Evolutionary conservation across 2,888 invertebrate genomes (phyloP), one percentile per base, ranked within the genome.

Genomic region (Germaria angustata): DNA sequence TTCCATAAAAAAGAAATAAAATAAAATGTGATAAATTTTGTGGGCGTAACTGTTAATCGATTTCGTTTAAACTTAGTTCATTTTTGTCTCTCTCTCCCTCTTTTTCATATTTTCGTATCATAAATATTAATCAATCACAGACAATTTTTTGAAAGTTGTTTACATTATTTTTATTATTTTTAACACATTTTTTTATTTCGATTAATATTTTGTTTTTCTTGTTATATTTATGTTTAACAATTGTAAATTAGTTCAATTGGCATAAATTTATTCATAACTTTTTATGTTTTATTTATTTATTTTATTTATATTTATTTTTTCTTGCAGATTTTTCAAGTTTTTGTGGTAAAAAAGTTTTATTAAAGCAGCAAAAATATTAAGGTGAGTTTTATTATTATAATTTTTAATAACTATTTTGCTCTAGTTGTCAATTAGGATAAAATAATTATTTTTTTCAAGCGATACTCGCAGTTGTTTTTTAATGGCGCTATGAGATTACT

Each of bases 61-160:
- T 81, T 81, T 80, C 69, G 36, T 75, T 76, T 53, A 51, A 69
- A 63, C 55, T 69, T 51, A 44, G 59, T 51, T 61, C 15, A 24
- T 13, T 53, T 72, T 73, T 71, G n/a, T n/a, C n/a, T n/a, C n/a
- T n/a, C n/a, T 46, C 7, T 17, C 17, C 36, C 6, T 32, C 9
- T 55, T 57, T 41, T 59, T 59, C 34, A 28, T 68, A 32, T 78
- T 61, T 53, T 68, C 59, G 63, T 61, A 73, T 68, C 80, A 75
- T 73, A 73, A 80, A 80, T 73, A 80, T 80, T 80, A 73, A 73
- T 73, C 73, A 80, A 80, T 80, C 73, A 73, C 73, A 68, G 61
- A 61, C 61, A 44, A 53, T 55, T 80, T 80, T 73, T 73, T 73
- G 73, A 73, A 80, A 73, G 80, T 80, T 80, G 68, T 73, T 73